Conservation (phyloP, 2,888 invertebrate genomes). For the Neoscelio sp. region DNA sequence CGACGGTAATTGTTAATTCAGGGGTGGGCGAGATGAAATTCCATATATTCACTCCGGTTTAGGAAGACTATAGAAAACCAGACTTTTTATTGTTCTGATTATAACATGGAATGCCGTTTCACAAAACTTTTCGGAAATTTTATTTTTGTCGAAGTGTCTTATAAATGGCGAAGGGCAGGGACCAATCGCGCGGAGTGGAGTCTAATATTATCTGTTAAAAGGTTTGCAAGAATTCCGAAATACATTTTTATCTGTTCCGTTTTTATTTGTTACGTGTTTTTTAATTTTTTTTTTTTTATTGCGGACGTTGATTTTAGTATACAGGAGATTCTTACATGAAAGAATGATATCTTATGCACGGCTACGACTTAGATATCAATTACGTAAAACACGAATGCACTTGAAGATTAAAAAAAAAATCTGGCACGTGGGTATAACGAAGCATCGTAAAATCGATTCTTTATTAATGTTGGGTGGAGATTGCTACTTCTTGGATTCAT, state of each 20-base stretch:
- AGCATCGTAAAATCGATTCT: constrained; percentile 1
- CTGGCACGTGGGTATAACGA: constrained; percentile 10
- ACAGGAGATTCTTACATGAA: neutral
- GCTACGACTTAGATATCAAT: constrained; percentile 27
- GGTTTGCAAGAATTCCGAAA: constrained; percentile 43
- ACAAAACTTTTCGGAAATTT: constrained; percentile 35
- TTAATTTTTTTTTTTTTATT: neutral
- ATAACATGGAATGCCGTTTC: constrained; percentile 51
- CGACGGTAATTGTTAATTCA: neutral
- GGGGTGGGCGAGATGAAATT: constrained; percentile 18
- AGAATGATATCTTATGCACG: neutral
- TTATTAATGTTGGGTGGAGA: too few relatives aligned
- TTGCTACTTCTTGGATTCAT: too few relatives aligned
- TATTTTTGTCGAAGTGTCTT: constrained; percentile 53
- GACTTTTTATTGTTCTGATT: constrained; percentile 52
- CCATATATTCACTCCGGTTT: constrained; percentile 24
- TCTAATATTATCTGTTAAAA: constrained; percentile 51
- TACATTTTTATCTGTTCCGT: constrained; percentile 16
- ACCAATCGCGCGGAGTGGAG: constrained; percentile 6
- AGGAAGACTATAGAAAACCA: constrained; percentile 35
- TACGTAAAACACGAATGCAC: constrained; percentile 32
- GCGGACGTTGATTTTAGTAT: neutral
- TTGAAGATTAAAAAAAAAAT: neutral
- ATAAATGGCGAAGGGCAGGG: constrained; percentile 43
- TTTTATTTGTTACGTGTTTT: constrained; percentile 11